Conservation (phyloP, 2,888 invertebrate species). For the Tricholauxania praeusta region DNA sequence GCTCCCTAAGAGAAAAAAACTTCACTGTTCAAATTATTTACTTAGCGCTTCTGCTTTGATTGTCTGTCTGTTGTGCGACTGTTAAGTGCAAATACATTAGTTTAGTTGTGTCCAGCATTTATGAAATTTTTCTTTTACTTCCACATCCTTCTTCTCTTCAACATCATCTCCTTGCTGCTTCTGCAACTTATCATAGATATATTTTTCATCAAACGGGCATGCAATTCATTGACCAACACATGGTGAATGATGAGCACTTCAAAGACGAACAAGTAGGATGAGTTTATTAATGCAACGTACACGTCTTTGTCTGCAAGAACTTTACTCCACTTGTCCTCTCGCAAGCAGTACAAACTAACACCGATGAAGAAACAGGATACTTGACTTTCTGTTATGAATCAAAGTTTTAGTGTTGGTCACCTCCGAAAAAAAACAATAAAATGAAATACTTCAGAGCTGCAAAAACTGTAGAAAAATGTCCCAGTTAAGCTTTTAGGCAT, state of each 20-base stretch:
- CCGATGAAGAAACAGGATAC: not conserved
- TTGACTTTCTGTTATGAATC: slow-evolving; percentile 26
- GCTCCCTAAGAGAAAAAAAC: not conserved
- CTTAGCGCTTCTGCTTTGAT: not conserved
- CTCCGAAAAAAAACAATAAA: slow-evolving; percentile 10
- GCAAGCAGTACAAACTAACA: not conserved
- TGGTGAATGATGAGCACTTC: slow-evolving; percentile 22
- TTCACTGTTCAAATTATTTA: not conserved
- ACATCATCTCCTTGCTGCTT: not conserved
- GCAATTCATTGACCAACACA: slow-evolving; percentile 13
- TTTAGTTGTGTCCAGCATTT: slow-evolving; percentile 28
- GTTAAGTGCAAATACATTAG: slow-evolving; percentile 29
- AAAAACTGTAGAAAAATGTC: slow-evolving; percentile 63
- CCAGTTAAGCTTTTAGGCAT: slow-evolving; percentile 48
- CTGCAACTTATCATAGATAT: not conserved
- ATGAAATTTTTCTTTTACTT: slow-evolving; percentile 38
- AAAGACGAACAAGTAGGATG: not conserved
- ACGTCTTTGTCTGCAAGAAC: slow-evolving; percentile 11
- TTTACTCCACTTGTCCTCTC: too few relatives aligned
- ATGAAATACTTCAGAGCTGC: slow-evolving; percentile 9
- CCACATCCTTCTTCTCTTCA: not conserved
- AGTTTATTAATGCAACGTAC: not conserved
- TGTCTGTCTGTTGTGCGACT: not conserved
- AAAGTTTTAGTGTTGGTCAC: slow-evolving; percentile 12
- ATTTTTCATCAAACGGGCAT: not conserved